A percentile compares a stretch with the other conserved stretches of the same genome.
phyloP scores from a whole-genome alignment of 2,888 invertebrate species.

The Congeria kusceri region DNA sequence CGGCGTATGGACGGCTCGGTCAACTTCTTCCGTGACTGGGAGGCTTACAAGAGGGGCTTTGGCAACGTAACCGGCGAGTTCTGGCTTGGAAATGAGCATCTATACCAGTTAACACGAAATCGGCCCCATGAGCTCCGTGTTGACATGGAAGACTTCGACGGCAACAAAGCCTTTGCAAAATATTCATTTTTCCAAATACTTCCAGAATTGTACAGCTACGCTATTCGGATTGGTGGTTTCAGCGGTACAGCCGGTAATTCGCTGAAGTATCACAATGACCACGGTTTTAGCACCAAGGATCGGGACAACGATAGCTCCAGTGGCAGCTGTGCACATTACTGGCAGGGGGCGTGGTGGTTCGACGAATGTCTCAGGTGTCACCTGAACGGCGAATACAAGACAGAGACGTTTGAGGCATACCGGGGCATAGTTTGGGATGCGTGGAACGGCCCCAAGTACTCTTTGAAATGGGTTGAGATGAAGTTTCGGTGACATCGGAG shows the following conservation, averaged over 20 bases:
- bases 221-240: neutral
- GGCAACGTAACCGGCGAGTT: neutral
- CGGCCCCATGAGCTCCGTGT: neutral
- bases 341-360: neutral
- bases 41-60: neutral
- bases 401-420: neutral
- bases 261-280: neutral
- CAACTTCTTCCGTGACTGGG: neutral
- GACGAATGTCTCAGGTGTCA: neutral
- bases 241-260: neutral
- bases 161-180: neutral
- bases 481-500: neutral
- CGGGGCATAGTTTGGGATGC: neutral
- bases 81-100: constrained; percentile 8
- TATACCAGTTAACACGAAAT: neutral
- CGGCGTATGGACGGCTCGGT: neutral
- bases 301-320: neutral
- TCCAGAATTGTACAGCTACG: neutral
- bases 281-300: neutral
- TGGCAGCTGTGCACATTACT: neutral
- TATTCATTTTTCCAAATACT: neutral
- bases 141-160: constrained; percentile 5
- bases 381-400: constrained; percentile 2
- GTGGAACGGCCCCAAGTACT: neutral
- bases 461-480: constrained; percentile 2